These are phyloP conservation scores for Tetramorium parvispinum DNA, from an alignment of 1,140 invertebrate species.

Conservation along the genomic window DNA sequence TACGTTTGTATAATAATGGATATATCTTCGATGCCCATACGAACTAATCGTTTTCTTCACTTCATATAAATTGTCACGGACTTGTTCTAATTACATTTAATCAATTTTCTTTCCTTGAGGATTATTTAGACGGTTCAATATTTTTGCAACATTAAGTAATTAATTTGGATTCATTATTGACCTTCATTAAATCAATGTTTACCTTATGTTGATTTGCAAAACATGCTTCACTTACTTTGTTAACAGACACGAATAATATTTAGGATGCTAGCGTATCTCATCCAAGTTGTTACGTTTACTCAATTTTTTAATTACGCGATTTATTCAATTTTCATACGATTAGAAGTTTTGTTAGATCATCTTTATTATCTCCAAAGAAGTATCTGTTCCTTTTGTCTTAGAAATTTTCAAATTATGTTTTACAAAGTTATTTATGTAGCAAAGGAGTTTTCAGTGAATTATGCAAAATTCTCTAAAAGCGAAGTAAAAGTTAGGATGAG, in stretches of 20 bases:
- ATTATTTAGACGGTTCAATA: not conserved
- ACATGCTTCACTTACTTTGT: not conserved
- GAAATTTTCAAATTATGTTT: not conserved
- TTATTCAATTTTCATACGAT: not conserved
- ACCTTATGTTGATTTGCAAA: not conserved
- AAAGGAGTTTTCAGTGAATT: not conserved
- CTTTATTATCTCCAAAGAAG: not conserved
- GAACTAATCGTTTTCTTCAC: not conserved
- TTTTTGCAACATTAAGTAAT: not conserved
- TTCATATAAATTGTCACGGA: not conserved
- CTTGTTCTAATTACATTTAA: constrained; percentile 12
- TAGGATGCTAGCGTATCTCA: not conserved
- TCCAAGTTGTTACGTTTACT: not conserved
- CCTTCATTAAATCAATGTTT: constrained; percentile 19
- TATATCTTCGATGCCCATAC: not conserved
- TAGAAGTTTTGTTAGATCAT: not conserved
- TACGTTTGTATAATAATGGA: not conserved
- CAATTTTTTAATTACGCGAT: constrained; percentile 7
- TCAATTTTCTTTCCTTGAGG: not conserved
- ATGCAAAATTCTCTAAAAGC: constrained; percentile 2
- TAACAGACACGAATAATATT: not conserved
- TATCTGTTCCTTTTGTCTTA: not conserved
- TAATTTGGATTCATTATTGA: not conserved
- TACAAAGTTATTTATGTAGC: not conserved
- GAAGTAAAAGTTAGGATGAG: not conserved